Evolutionary conservation across 2,888 invertebrate species (phyloP), one percentile per base, ranked within the genome.

Genomic region (Mesochorus sp.): DNA sequence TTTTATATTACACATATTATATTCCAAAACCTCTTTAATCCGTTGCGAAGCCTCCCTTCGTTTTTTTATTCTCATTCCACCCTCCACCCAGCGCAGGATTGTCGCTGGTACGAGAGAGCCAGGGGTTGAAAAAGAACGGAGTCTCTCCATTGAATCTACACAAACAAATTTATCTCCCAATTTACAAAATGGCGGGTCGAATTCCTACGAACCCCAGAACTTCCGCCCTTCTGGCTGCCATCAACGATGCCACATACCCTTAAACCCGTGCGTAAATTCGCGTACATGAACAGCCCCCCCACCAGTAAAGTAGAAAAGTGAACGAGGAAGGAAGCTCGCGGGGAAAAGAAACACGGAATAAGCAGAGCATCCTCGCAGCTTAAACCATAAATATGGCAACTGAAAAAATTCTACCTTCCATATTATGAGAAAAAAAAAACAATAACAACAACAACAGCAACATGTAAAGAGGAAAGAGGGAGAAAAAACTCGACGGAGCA

Each of bases 21-120:
- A 47, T 24, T 34, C 59, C 42, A 44, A 55, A 47, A 28, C 21
- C 37, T 53, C 55, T 24, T 31, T 59, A 68, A 37, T 39, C 57
- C 34, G 42, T 17, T 17, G 19, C 5, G 59, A 14, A n/a, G n/a
- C n/a, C 21, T 19, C 17, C 57, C 17, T 39, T 47, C 55, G 57
- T 66, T 66, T 62, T 51, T 71, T 67, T 47, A 62, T 59, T 44
- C 57, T 73, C 76, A 44, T 49, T 47, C 57, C 68, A 55, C 64
- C 19, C 31, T 8, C 34, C 31, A 61, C 47, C 72, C 49, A 53
- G 81, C 74, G 78, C 14, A 78, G 82, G 83, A 80, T 79, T 82
- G n/a, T n/a, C n/a, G 76, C 77, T 78, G 79, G 72, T 57, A 34
- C 47, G 79, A 64, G 79, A 80, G 34, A 59, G 68, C 53, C 64